Conservation (phyloP, 2,888 invertebrate species). For the Vanessa cardui region DNA sequence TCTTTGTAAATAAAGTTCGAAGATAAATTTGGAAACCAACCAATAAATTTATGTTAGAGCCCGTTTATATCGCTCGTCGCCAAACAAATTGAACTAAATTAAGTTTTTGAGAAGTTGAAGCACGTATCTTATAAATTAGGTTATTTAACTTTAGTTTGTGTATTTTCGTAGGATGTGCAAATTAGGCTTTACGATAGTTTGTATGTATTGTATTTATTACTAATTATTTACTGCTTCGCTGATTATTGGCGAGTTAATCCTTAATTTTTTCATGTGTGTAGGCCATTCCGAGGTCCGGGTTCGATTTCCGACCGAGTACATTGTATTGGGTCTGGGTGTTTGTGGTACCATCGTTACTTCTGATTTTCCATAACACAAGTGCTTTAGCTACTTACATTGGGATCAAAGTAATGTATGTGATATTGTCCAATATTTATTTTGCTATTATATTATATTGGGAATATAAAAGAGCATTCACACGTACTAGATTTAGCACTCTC, state of each 20-base stretch:
- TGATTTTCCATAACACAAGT: too few relatives aligned
- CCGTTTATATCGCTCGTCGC: constrained; percentile 13
- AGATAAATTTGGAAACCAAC: constrained; percentile 11
- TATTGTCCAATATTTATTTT: too few relatives aligned
- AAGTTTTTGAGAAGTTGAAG: constrained; percentile 9
- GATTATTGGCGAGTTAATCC: too few relatives aligned
- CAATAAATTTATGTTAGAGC: constrained; percentile 19
- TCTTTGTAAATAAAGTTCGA: constrained; percentile 1
- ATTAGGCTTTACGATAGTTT: neutral
- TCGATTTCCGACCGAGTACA: too few relatives aligned
- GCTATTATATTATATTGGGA: neutral
- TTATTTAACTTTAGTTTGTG: constrained; percentile 1
- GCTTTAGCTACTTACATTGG: too few relatives aligned
- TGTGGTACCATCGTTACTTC: too few relatives aligned
- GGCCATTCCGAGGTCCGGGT: too few relatives aligned
- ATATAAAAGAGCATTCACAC: neutral
- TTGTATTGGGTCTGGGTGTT: too few relatives aligned
- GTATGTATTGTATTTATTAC: too few relatives aligned
- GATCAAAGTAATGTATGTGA: too few relatives aligned
- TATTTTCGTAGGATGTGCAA: neutral
- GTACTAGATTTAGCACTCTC: constrained; percentile 13
- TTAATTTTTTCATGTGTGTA: too few relatives aligned
- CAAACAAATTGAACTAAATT: constrained; percentile 21
- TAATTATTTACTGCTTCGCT: too few relatives aligned
- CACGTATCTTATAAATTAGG: constrained; percentile 6